Percentiles rank a stretch among this genome's conserved stretches.
Conservation (phyloP, 2,888 invertebrate genomes). For the Drosophila ustulata region DNA sequence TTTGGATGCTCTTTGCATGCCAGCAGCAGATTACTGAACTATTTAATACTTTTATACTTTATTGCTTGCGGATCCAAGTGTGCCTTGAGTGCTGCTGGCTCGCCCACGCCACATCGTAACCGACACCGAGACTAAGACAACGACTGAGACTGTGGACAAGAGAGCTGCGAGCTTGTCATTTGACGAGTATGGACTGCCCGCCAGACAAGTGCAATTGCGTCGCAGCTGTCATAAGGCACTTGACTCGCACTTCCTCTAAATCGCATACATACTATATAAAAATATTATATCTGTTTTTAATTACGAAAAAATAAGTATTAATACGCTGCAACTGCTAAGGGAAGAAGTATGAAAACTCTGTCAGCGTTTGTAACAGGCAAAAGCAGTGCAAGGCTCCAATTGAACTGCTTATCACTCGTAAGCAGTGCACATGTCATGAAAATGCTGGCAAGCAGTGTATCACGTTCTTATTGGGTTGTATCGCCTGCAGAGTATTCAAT, state of each 20-base stretch:
- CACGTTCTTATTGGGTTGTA: not conserved
- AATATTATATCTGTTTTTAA: conserved; percentile 8
- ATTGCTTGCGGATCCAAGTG: conserved; percentile 29
- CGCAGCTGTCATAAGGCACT: conserved; percentile 55
- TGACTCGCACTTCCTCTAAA: conserved; percentile 56
- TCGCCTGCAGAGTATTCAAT: not conserved
- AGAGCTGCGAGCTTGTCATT: conserved; percentile 5
- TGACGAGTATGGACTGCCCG: conserved; percentile 7
- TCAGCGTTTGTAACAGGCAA: not conserved
- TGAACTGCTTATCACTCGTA: not conserved
- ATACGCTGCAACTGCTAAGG: not conserved
- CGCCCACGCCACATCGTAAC: conserved; percentile 53
- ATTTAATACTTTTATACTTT: conserved; percentile 31
- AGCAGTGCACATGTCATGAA: not conserved
- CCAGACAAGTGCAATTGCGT: conserved; percentile 43
- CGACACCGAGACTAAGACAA: not conserved
- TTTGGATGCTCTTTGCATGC: conserved; percentile 63
- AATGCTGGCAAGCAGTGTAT: not conserved
- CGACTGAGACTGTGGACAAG: not conserved
- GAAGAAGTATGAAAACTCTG: not conserved
- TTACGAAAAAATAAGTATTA: conserved; percentile 2
- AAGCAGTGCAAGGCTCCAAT: not conserved
- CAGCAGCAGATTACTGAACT: conserved; percentile 50
- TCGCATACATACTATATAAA: not conserved
- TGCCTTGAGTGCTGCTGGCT: conserved; percentile 36